Evolutionary conservation across 2,888 invertebrate species (phyloP).

Genomic region (Pherbina coryleti): DNA sequence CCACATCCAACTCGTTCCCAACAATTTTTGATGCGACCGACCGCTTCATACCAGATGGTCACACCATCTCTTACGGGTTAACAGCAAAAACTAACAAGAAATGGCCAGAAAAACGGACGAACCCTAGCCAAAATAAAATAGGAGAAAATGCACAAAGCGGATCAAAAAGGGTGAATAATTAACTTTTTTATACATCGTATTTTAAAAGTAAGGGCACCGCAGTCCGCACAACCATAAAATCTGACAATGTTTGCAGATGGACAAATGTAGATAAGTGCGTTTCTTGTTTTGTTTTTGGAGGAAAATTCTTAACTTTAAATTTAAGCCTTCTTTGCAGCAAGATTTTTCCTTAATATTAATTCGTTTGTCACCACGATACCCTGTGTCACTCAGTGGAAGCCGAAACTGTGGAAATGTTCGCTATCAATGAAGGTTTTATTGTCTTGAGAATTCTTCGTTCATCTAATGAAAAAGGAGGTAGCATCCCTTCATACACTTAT

Average conservation of each 20-base stretch:
- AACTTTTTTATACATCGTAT: slow-evolving; percentile 29
- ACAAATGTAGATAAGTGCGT: not conserved
- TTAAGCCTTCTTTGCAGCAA: not conserved
- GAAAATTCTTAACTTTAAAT: not conserved
- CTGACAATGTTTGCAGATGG: slow-evolving; percentile 19
- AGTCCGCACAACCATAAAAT: slow-evolving; percentile 31
- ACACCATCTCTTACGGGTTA: not conserved
- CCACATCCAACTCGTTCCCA: not conserved
- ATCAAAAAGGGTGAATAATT: slow-evolving; percentile 34
- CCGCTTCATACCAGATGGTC: slow-evolving; percentile 3
- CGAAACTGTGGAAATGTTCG: too few relatives aligned
- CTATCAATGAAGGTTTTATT: too few relatives aligned
- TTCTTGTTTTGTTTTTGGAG: not conserved
- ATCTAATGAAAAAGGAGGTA: too few relatives aligned
- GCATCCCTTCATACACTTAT: too few relatives aligned
- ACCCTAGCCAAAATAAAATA: slow-evolving; percentile 8
- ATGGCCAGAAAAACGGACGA: slow-evolving; percentile 12
- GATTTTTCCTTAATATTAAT: not conserved
- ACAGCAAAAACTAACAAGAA: not conserved
- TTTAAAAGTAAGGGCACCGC: slow-evolving; percentile 22
- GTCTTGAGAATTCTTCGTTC: too few relatives aligned
- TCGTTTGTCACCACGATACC: too few relatives aligned
- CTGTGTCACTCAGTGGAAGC: too few relatives aligned
- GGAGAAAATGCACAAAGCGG: slow-evolving; percentile 1
- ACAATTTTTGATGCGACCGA: not conserved